phyloP scores from a whole-genome alignment of 2,888 invertebrate species.

The Drosophila nr. fundita region DNA sequence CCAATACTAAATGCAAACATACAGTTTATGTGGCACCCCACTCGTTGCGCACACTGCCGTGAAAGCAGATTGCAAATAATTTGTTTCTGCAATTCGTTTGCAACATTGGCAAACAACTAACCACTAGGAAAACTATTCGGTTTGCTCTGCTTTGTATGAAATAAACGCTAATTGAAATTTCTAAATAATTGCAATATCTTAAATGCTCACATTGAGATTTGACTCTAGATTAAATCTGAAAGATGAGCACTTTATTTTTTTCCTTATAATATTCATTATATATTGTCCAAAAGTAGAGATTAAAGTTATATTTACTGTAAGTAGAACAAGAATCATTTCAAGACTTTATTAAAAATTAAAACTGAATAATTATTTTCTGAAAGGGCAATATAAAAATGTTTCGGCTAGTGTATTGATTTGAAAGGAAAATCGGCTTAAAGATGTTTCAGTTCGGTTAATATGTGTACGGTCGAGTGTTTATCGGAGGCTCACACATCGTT shows the following conservation, averaged over 20 bases:
- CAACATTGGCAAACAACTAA: conserved; percentile 19
- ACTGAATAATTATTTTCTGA: background rate
- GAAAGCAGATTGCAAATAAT: conserved; percentile 48
- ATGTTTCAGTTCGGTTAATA: conserved; percentile 11
- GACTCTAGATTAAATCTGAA: conserved; percentile 29
- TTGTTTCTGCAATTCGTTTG: conserved; percentile 38
- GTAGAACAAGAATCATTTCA: background rate
- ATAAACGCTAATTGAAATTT: conserved; percentile 63
- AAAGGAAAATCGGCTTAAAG: conserved; percentile 20
- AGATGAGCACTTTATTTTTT: background rate
- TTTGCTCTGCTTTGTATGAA: conserved; percentile 18
- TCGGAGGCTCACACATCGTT: conserved; percentile 44
- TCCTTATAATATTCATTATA: too few relatives aligned
- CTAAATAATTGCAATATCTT: conserved; percentile 61
- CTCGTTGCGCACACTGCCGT: conserved; percentile 8
- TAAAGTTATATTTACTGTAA: background rate
- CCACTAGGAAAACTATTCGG: conserved; percentile 11
- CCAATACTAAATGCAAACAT: background rate
- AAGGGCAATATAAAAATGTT: background rate
- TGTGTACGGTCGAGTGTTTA: conserved; percentile 30
- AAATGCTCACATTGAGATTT: conserved; percentile 22
- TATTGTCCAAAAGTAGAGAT: background rate
- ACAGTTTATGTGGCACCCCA: conserved; percentile 20
- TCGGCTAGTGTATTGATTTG: conserved; percentile 6
- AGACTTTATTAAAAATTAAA: background rate